Conservation (phyloP, 2,888 invertebrate species). For the Bellardia pandia region DNA sequence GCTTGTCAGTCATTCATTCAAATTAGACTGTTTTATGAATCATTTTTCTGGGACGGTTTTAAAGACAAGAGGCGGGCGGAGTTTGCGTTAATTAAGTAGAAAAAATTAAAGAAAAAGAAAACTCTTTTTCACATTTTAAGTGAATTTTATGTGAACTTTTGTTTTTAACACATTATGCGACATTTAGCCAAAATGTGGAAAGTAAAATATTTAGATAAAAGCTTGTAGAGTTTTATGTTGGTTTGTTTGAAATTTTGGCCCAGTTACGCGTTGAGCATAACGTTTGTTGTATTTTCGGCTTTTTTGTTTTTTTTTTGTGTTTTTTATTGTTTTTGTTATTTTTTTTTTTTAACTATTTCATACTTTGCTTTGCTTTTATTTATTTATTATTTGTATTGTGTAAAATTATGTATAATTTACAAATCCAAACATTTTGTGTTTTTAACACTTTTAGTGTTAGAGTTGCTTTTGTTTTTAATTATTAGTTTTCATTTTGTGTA, state of each 20-base stretch:
- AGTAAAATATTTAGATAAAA: conserved; percentile 33
- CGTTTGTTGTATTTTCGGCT: conserved; percentile 23
- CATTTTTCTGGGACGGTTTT: background rate
- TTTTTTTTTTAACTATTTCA: conserved; percentile 26
- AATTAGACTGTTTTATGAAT: conserved; percentile 4
- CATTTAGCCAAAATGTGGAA: conserved; percentile 1
- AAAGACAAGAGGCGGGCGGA: conserved; percentile 15
- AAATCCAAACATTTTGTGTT: background rate
- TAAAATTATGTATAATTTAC: conserved; percentile 13
- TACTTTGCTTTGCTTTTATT: conserved; percentile 13
- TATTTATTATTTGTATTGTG: conserved; percentile 39
- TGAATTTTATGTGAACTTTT: conserved; percentile 8
- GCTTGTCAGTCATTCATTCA: background rate
- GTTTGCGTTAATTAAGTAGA: conserved; percentile 22
- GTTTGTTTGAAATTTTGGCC: conserved; percentile 63
- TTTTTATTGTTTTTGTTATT: conserved; percentile 7
- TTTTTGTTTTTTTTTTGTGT: background rate
- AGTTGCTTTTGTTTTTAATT: conserved; percentile 22
- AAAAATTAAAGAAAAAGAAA: background rate
- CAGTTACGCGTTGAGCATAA: conserved; percentile 74
- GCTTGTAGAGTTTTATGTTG: conserved; percentile 10
- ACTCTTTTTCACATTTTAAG: background rate
- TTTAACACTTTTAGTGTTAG: conserved; percentile 24
- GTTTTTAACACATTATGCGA: background rate
- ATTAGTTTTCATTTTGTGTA: conserved; percentile 24